Evolutionary conservation across 2,888 invertebrate species (phyloP).

Genomic region (Drosophila peninsularis): DNA sequence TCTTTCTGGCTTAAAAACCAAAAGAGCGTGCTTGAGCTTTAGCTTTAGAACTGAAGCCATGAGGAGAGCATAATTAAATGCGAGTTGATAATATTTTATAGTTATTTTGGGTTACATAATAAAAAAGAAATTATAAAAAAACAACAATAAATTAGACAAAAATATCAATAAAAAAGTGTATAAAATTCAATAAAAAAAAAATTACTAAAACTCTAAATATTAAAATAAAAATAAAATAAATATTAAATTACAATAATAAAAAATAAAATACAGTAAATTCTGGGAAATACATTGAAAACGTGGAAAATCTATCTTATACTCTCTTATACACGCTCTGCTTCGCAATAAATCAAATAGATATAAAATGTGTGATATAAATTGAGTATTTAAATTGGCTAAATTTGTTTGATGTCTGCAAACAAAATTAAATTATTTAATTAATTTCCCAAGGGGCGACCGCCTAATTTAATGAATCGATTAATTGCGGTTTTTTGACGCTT

Average conservation of each 20-base stretch:
- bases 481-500: constrained; percentile 11
- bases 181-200: no score
- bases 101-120: no score
- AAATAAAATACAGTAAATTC: not conserved
- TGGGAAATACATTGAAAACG: not conserved
- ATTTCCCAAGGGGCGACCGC: not conserved
- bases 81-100: no score
- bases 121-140: no score
- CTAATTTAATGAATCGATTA: constrained; percentile 20
- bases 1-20: not conserved
- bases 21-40: not conserved
- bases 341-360: not conserved
- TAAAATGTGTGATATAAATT: not conserved
- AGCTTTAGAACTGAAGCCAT: no score
- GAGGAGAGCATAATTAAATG: no score
- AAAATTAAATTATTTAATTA: constrained; percentile 11
- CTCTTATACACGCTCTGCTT: no score
- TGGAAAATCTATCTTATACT: no score
- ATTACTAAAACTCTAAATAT: no score
- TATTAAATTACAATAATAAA: not conserved
- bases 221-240: not conserved
- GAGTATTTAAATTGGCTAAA: not conserved
- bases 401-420: not conserved
- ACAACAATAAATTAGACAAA: no score
- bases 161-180: no score